A percentile compares a stretch with the other conserved stretches of the same genome.
Evolutionary conservation across 2,888 invertebrate genomes (phyloP).

Genomic region (Netelia inedita): DNA sequence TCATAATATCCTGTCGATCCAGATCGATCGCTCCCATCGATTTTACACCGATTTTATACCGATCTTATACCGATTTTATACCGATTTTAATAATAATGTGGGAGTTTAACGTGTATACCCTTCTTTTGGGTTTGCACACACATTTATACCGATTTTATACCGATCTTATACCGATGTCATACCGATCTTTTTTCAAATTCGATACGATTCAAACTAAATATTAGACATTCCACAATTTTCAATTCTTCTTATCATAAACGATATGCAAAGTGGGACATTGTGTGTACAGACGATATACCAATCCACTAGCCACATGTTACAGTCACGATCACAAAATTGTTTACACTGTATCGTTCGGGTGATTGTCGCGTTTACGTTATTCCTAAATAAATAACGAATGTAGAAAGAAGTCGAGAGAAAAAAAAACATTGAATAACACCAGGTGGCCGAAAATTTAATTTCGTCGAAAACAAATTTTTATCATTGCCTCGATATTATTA

Average conservation of each 20-base stretch:
- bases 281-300: not conserved
- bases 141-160: too few relatives aligned
- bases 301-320: not conserved
- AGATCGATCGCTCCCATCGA: constrained; percentile 63
- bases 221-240: constrained; percentile 55
- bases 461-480: too few relatives aligned
- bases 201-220: constrained; percentile 36
- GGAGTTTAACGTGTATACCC: too few relatives aligned
- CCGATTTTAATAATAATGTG: too few relatives aligned
- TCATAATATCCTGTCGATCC: constrained; percentile 27
- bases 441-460: too few relatives aligned
- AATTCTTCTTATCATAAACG: constrained; percentile 35
- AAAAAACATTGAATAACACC: too few relatives aligned
- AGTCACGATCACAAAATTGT: not conserved
- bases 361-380: constrained; percentile 17
- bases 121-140: too few relatives aligned
- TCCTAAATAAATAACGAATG: not conserved
- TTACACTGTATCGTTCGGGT: constrained; percentile 17
- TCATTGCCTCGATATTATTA: too few relatives aligned
- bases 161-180: not conserved
- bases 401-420: not conserved
- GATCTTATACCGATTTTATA: not conserved
- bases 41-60: too few relatives aligned
- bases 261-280: not conserved
- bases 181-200: too few relatives aligned